Evolutionary conservation across 2,797 vertebrate species (phyloP), one percentile per base, ranked within the genome.

Genomic region (Otolemur crassicaudatus): DNA sequence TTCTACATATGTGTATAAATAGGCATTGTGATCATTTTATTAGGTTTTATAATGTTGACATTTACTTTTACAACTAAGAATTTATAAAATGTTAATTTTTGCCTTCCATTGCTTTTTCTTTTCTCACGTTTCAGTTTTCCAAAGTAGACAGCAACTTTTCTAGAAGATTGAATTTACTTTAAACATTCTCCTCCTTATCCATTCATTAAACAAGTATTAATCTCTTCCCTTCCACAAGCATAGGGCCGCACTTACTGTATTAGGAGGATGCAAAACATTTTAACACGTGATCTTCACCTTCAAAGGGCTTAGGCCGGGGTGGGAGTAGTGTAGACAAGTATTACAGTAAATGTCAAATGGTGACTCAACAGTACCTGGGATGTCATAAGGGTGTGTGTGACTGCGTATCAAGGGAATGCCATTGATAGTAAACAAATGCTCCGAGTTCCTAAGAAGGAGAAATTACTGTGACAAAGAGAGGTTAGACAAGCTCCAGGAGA

Each of bases 321-420:
- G 49, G 70, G 67, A 93, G 69, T 80, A 49, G 29, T 46, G 3
- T 25, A 92, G 75, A 76, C 10, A 23, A 8, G 1, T 14, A 89
- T 70, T 76, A 34, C 13, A 89, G 75, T 76, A 34, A 75, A 40
- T 60, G 60, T 72, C 75, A 60, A 72, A 5, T 34, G 37, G 73
- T 86, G 86, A 95, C 65, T 91, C 75, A 93, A 61, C 70, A 27
- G 61, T 60, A 73, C 60, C 90, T 92, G 83, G 61, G 70, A 73
- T 89, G 91, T 96, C 96, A 96, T 92, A 94, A 94, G 91, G 85
- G 61, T 70, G 40, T 72, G 65, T 63, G 83, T 96, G 92, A 94
- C 72, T 84, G 9, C 23, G 31, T 86, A 77, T 76, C 81, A 89
- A 53, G 80, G 40, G 90, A 90, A 96, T 88, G 92, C 60, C 43